phyloP scores from a whole-genome alignment of 1,140 invertebrate genomes.

The Triops longicaudatus region DNA sequence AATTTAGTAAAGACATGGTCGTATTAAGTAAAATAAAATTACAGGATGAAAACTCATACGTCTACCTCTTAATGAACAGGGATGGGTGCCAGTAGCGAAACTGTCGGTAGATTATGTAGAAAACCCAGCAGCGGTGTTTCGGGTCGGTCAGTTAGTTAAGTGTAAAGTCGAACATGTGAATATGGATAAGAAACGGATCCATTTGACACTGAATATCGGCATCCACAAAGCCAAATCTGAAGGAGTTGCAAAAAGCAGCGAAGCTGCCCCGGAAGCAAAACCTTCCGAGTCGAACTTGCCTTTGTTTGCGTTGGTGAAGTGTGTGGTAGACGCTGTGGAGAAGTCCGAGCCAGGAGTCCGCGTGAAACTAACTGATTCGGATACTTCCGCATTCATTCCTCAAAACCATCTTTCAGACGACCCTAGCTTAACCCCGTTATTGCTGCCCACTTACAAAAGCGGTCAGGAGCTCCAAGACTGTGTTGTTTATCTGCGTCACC shows the following conservation, averaged over 20 bases:
- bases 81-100: slow-evolving; percentile 28
- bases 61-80: too few species aligned
- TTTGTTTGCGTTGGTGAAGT: slow-evolving; percentile 4
- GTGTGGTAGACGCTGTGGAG: background rate
- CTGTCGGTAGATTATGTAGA: slow-evolving; percentile 27
- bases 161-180: slow-evolving; percentile 36
- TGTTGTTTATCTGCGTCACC: slow-evolving; percentile 18
- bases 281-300: background rate
- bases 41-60: too few species aligned
- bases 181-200: slow-evolving; percentile 26
- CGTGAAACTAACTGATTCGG: background rate
- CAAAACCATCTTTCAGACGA: slow-evolving; percentile 22
- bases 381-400: slow-evolving; percentile 19
- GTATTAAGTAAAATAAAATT: too few species aligned
- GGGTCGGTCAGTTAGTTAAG: slow-evolving; percentile 36
- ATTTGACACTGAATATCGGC: slow-evolving; percentile 8
- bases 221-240: background rate
- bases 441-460: slow-evolving; percentile 17
- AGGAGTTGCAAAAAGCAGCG: background rate
- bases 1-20: background rate
- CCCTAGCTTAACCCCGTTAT: background rate
- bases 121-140: slow-evolving; percentile 37
- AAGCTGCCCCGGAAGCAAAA: background rate
- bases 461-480: slow-evolving; percentile 19
- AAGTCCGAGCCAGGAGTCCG: background rate